Conservation (phyloP, 2,797 vertebrate genomes). For the Gobionotothen gibberifrons region DNA sequence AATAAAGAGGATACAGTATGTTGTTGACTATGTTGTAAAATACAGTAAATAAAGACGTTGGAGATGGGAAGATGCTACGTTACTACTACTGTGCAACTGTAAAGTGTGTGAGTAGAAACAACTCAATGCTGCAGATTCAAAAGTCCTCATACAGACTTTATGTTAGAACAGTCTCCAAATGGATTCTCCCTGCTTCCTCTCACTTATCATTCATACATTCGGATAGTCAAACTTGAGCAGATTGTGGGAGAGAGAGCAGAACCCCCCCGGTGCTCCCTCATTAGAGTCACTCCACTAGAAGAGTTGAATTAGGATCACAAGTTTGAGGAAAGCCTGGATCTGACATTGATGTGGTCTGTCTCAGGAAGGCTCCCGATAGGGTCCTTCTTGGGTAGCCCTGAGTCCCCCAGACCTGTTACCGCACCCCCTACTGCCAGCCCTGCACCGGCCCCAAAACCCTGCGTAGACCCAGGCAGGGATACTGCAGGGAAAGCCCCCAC, state of each 20-base stretch:
- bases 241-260: constrained; percentile 34
- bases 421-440: constrained; percentile 60
- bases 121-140: constrained; percentile 59
- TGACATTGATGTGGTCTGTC: constrained; percentile 86
- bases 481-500: constrained; percentile 80
- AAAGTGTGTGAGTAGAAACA: constrained; percentile 73
- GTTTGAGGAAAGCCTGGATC: constrained; percentile 95
- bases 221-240: constrained; percentile 67
- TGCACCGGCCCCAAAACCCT: constrained; percentile 49
- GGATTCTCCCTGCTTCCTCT: constrained; percentile 44
- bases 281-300: constrained; percentile 28
- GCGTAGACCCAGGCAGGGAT: constrained; percentile 70
- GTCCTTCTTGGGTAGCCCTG: constrained; percentile 85
- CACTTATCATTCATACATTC: constrained; percentile 81
- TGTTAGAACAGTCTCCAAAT: constrained; percentile 54
- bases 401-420: constrained; percentile 80
- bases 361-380: constrained; percentile 88
- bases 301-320: constrained; percentile 88
- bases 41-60: constrained; percentile 59
- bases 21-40: constrained; percentile 63
- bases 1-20: constrained; percentile 48
- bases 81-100: constrained; percentile 63
- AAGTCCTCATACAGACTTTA: constrained; percentile 64
- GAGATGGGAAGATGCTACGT: constrained; percentile 68
- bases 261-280: constrained; percentile 15